phyloP scores from a whole-genome alignment of 2,888 invertebrate genomes.

The Strigamia maritima region DNA sequence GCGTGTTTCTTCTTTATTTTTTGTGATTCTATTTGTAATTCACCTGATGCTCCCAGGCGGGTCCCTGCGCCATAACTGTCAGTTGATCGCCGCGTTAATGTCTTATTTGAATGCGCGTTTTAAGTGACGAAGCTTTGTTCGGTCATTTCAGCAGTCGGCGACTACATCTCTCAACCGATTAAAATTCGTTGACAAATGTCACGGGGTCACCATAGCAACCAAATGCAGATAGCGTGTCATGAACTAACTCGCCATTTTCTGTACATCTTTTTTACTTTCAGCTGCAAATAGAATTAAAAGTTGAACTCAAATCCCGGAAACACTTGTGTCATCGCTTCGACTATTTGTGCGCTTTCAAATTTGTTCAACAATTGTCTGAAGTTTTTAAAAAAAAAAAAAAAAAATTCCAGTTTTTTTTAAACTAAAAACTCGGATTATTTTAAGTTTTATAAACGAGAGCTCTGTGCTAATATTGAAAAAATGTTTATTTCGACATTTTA shows the following conservation, averaged over 20 bases:
- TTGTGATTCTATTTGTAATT: constrained; percentile 1
- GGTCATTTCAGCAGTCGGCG: not conserved
- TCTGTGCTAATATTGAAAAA: not conserved
- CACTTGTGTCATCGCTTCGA: not conserved
- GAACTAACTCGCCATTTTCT: not conserved
- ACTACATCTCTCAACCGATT: constrained; percentile 12
- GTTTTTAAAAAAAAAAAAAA: not conserved
- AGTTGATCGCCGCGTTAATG: constrained; percentile 36
- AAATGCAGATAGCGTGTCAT: constrained; percentile 7
- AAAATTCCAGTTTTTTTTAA: not conserved
- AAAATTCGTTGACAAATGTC: constrained; percentile 30
- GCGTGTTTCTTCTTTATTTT: constrained; percentile 14
- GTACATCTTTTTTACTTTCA: not conserved
- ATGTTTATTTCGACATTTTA: not conserved
- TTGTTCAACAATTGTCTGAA: not conserved
- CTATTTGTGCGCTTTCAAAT: not conserved
- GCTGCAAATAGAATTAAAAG: not conserved
- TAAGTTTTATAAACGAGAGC: not conserved
- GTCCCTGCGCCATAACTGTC: constrained; percentile 38
- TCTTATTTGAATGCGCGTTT: constrained; percentile 35
- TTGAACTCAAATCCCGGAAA: constrained; percentile 19
- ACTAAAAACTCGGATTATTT: not conserved
- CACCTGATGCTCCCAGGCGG: constrained; percentile 34
- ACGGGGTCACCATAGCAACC: constrained; percentile 14
- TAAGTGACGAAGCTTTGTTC: not conserved